phyloP scores from a whole-genome alignment of 2,797 vertebrate species.

The Cyprinella venusta region DNA sequence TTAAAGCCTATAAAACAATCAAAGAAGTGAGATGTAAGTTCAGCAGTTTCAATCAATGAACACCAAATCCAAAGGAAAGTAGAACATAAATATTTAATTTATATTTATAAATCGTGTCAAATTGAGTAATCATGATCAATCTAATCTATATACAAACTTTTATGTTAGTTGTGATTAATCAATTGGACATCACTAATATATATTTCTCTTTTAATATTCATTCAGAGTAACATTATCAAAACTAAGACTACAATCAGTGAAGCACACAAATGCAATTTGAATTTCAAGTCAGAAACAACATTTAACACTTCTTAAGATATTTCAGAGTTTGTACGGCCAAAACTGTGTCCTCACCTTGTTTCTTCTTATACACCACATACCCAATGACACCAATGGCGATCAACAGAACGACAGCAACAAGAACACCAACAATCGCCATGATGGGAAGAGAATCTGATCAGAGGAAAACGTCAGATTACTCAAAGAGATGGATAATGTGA shows the following conservation, averaged over 20 bases:
- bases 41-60: neutral
- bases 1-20: neutral
- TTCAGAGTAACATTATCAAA: too few relatives aligned
- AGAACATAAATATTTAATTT: too few relatives aligned
- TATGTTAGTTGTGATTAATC: too few relatives aligned
- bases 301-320: neutral
- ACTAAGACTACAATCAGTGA: too few relatives aligned
- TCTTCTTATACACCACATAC: slow-evolving; percentile 13
- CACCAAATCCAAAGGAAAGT: neutral
- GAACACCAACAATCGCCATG: neutral
- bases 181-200: too few relatives aligned
- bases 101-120: too few relatives aligned
- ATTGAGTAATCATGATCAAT: too few relatives aligned
- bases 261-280: too few relatives aligned
- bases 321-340: neutral
- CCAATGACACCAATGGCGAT: neutral
- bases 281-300: too few relatives aligned
- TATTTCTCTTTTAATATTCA: too few relatives aligned
- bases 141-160: too few relatives aligned
- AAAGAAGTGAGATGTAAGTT: neutral
- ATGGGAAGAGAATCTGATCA: neutral
- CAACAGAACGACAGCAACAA: neutral
- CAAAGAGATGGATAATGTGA: neutral
- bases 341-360: neutral
- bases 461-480: neutral